Percentiles rank a stretch among this genome's conserved stretches.
phyloP scores from a whole-genome alignment of 1,140 invertebrate genomes.

The Papilio polyxenes region DNA sequence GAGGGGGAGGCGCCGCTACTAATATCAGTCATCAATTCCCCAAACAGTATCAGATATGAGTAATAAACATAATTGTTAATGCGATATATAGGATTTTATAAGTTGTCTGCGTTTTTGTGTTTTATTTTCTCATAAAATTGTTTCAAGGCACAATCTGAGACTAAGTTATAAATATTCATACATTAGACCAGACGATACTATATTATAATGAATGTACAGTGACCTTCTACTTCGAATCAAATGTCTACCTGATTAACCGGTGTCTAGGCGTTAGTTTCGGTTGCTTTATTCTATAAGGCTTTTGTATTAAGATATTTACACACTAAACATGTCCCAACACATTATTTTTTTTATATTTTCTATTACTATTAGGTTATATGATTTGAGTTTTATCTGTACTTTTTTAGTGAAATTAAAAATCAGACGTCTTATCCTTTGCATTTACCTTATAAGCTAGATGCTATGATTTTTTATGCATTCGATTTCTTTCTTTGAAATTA shows the following conservation, averaged over 20 bases:
- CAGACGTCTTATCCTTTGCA: neutral
- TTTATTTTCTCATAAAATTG: conserved; percentile 12
- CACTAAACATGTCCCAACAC: neutral
- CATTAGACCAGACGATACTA: neutral
- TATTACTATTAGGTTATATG: neutral
- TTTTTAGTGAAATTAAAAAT: neutral
- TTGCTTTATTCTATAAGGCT: neutral
- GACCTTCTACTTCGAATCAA: conserved; percentile 17
- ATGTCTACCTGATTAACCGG: conserved; percentile 14
- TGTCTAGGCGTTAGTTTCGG: conserved; percentile 10
- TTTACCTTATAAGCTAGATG: neutral
- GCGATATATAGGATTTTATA: no score
- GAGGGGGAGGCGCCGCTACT: no score
- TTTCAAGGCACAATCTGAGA: neutral
- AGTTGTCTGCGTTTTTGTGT: conserved; percentile 20
- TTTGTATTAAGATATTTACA: neutral
- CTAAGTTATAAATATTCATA: conserved; percentile 15
- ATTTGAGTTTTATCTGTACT: neutral
- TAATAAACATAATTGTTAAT: no score
- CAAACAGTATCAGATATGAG: no score
- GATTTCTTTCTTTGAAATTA: neutral
- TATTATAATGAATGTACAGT: conserved; percentile 15
- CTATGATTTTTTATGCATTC: neutral
- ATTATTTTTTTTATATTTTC: no score
- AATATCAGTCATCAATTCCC: no score